Conservation (phyloP, 2,888 invertebrate species). For the Trypoxylon attenuatum region DNA sequence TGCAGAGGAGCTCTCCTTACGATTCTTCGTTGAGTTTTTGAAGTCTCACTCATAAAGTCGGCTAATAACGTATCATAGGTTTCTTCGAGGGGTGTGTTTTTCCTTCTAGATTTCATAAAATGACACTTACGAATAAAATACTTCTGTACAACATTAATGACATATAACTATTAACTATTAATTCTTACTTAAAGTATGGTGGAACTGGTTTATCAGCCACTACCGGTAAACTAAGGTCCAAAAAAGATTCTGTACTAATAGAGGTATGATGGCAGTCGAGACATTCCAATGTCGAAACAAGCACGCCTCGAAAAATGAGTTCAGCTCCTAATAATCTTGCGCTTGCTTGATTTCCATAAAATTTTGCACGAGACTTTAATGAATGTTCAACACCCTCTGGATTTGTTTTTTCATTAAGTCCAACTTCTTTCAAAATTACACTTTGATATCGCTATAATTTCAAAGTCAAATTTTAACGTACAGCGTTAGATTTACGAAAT, state of each 20-base stretch:
- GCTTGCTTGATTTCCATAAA: slow-evolving; percentile 87
- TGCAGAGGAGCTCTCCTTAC: too few relatives aligned
- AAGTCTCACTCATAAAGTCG: too few relatives aligned
- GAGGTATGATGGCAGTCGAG: slow-evolving; percentile 92
- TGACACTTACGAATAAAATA: too few relatives aligned
- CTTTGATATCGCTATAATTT: slow-evolving; percentile 84
- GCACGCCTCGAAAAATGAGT: slow-evolving; percentile 93
- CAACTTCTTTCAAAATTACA: slow-evolving; percentile 86
- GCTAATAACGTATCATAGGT: too few relatives aligned
- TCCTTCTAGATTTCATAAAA: too few relatives aligned
- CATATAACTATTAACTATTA: too few relatives aligned
- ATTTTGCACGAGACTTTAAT: slow-evolving; percentile 86
- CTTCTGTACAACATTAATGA: too few relatives aligned
- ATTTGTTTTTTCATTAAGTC: slow-evolving; percentile 83
- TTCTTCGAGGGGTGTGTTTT: too few relatives aligned
- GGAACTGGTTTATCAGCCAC: slow-evolving; percentile 84
- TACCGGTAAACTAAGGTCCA: slow-evolving; percentile 95
- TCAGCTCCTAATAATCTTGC: slow-evolving; percentile 88
- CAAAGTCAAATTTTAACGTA: not conserved
- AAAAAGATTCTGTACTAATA: slow-evolving; percentile 92
- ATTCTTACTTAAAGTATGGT: slow-evolving; percentile 76
- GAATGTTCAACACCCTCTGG: slow-evolving; percentile 82
- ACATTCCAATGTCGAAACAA: slow-evolving; percentile 93
- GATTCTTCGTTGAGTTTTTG: too few relatives aligned
- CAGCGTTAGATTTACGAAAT: not conserved